Base-by-base conservation (phyloP, 2,888 invertebrate genomes). In the Caenorhabditis sp. region DNA sequence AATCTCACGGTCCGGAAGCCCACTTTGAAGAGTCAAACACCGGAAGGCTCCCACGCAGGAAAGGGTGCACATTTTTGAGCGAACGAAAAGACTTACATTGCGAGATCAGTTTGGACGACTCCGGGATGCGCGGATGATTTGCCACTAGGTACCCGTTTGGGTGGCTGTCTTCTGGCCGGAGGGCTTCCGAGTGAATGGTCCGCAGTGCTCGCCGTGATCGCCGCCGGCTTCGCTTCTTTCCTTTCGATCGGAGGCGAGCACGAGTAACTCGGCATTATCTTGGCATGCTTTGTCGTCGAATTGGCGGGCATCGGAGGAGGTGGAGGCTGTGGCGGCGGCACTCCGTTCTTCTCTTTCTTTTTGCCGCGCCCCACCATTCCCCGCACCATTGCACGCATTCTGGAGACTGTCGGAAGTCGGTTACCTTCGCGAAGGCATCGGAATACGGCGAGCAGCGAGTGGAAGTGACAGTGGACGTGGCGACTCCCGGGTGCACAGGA, bases 321-420 rank as follows among this genome's bases (percentile, higher is more conserved):
- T 45, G 45, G 59, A 15, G 59, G 59, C 22, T 45, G 59, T 15
- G 45, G 53, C 7, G 59, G 53, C 22, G 35, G 17, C 7, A 41
- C 52, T 35, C 70, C 70, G 30, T 61, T 61, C 53, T 70, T 70
- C 59, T 70, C 59, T 9, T 55, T 62, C 55, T 71, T 71, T 62
- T 71, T 71, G 11, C 61, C 71, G n/a, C 72, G 48, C 9, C 73
- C 65, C 43, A 73, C 73, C 58, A 73, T 63, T 41, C 65, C 73
- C 6, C 73, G 58, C 27, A 65, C 73, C 63, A 73, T 73, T 43
- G 73, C 73, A 45, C 65, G 56, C 73, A 73, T 73, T 50, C n/a
- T 52, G 13, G 55, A n/a, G 9, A 41, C 41, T n/a, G 37, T 17
- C 17, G 8, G n/a, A 17, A 2, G 13, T 9, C 30, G 24, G 27